Base-by-base conservation (phyloP, 2,797 vertebrate species). In the Melanotaenia trifasciata region DNA sequence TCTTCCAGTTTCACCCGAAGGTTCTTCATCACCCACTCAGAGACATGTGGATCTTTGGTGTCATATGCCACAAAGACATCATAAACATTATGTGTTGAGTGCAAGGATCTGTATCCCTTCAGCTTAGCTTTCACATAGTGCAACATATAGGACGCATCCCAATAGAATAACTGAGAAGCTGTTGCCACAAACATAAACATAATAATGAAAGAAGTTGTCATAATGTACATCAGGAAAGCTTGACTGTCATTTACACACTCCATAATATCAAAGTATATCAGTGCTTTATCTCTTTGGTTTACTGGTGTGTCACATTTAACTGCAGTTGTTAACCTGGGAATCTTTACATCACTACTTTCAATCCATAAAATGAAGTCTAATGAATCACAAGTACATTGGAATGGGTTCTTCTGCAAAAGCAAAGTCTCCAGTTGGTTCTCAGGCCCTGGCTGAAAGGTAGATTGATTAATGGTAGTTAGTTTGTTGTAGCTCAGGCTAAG, bases 31-130 rank as follows among this genome's bases (percentile, higher is more conserved):
- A 96, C 94, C 95, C 94, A 96, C 43, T 95, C 92, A 0, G 93
- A 94, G 13, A 96, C 94, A 0, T 56, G 92, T n/a, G 83, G 83
- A 70, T 96, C 94, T 54, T 78, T 92, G 64, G 92, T 94, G 80
- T 96, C 95, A 10, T 96, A 94, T 4, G 92, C 94, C 76, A 96
- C 80, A 45, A 93, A 94, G 51, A 92, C 94, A 20, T 95, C 93
- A 3, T 93, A 95, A 38, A 91, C 65, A 60, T 80, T 84, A 35
- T 72, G 87, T 16, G 84, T 20, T 9, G 89, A 93, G 33, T 63
- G 76, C 64, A 86, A 72, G 3, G 87, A 60, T 16, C 20, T 84
- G 75, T 93, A 95, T 33, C 93, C 94, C 84, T 91, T 90, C 3
- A 94, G 22, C 80, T 90, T 93, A 4, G 90, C 94, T 77, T 88